phyloP scores from a whole-genome alignment of 2,888 invertebrate genomes.

The Tachystola acroxantha region DNA sequence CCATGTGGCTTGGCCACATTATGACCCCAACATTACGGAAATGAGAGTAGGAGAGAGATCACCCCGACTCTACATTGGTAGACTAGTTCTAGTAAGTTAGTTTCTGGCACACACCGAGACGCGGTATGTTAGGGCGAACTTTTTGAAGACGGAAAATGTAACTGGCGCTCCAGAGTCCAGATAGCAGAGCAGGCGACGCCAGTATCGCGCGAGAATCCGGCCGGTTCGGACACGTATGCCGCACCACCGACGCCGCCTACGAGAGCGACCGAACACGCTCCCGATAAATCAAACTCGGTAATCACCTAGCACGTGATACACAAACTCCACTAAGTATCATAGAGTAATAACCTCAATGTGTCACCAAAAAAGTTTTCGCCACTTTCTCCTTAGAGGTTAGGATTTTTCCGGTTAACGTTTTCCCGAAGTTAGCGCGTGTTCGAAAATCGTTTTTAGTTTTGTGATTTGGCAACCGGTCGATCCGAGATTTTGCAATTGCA shows the following conservation, averaged over 20 bases:
- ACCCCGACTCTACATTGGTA: conserved; percentile 22
- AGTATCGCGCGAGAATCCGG: conserved; percentile 62
- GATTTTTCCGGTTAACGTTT: conserved; percentile 46
- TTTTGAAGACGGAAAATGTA: conserved; percentile 48
- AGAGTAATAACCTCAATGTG: conserved; percentile 34
- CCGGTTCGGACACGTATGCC: conserved; percentile 49
- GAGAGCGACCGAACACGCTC: conserved; percentile 45
- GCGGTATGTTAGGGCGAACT: conserved; percentile 36
- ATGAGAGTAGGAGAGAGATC: too few relatives aligned
- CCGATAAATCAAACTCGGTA: conserved; percentile 55
- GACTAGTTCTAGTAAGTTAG: conserved; percentile 36
- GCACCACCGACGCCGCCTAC: conserved; percentile 30
- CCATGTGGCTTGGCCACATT: too few relatives aligned
- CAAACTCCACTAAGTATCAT: conserved; percentile 42
- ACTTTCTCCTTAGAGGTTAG: conserved; percentile 48
- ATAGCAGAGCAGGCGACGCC: conserved; percentile 31
- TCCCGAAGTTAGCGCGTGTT: conserved; percentile 31
- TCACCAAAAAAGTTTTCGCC: conserved; percentile 15
- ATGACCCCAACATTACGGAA: too few relatives aligned
- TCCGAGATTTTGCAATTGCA: conserved; percentile 54
- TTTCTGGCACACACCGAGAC: conserved; percentile 31
- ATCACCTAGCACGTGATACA: conserved; percentile 42
- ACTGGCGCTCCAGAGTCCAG: conserved; percentile 38
- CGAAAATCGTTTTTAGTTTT: conserved; percentile 38
- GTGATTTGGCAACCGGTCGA: conserved; percentile 47